Base-by-base conservation (phyloP, 2,797 vertebrate species). In the Propithecus deckenii region DNA sequence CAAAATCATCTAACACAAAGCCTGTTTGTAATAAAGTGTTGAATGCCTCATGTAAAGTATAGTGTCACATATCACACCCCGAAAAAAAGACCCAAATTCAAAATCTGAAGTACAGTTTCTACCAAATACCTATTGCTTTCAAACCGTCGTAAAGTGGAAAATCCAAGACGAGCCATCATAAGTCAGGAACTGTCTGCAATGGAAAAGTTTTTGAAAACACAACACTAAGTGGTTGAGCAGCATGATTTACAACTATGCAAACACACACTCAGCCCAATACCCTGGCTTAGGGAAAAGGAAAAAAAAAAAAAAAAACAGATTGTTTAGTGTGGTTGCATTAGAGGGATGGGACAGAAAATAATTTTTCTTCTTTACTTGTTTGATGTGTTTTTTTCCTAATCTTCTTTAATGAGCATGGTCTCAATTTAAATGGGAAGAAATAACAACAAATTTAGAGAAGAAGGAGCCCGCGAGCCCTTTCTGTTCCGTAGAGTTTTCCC, bases 351-450 rank as follows among this genome's bases (percentile, higher is more conserved):
- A 92, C 86, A 97, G 88, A 59, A 94, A 79, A 57, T 85, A 57
- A 91, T 87, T 76, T 95, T 94, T 97, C 85, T 93, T 93, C 80
- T 84, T 86, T 94, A 92, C 69, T 65, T 55, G 57, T 97, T 97
- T 97, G 94, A 87, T 95, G 95, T 96, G 92, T 89, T 96, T 84
- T 91, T 89, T 86, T 25, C 7, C 87, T 65, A 85, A 88, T 96
- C 69, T 61, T 84, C 88, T 94, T 78, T 89, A 97, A 97, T 96
- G 94, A 91, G 91, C 71, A 38, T 92, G 89, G 89, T 96, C 96
- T 97, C 91, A 11, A 96, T 94, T 96, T 92, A 96, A 95, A 67
- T 84, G 94, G 65, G 61, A 57, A 91, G 81, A 95, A 95, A 85
- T 67, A 91, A 87, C 35, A 96, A 59, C 50, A 38, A 61, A 61